Conservation (phyloP, 2,113 vertebrate genomes). For the Chionis minor region DNA sequence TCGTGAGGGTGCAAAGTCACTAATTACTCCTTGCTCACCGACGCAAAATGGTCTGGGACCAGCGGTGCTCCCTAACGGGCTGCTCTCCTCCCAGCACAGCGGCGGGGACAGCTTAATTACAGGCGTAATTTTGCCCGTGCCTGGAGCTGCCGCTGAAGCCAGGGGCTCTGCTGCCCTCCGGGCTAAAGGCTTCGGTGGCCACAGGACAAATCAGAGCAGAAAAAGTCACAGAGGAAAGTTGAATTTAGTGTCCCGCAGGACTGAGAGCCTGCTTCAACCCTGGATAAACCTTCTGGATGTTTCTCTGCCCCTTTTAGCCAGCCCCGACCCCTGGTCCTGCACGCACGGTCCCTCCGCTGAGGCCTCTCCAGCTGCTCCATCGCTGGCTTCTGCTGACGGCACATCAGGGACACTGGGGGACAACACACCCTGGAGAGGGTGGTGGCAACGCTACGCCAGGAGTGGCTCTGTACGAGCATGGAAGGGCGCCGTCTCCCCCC, state of each 20-base stretch:
- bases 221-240: not conserved
- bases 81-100: accelerated
- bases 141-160: not conserved
- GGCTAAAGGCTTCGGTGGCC: not conserved
- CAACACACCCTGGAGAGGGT: not conserved
- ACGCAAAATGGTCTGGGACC: not conserved
- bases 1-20: not conserved
- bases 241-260: not conserved
- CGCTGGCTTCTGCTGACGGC: not conserved
- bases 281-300: not conserved
- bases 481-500: not conserved
- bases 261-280: not conserved
- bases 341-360: not conserved
- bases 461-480: accelerated
- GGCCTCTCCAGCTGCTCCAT: not conserved
- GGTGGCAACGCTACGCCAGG: accelerated
- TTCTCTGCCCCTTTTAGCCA: not conserved
- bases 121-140: not conserved
- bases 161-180: not conserved
- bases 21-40: not conserved
- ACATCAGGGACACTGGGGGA: accelerated
- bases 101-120: accelerated
- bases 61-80: not conserved
- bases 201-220: not conserved
- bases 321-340: accelerated